phyloP scores from a whole-genome alignment of 2,113 vertebrate genomes.

The Pogona vitticeps region DNA sequence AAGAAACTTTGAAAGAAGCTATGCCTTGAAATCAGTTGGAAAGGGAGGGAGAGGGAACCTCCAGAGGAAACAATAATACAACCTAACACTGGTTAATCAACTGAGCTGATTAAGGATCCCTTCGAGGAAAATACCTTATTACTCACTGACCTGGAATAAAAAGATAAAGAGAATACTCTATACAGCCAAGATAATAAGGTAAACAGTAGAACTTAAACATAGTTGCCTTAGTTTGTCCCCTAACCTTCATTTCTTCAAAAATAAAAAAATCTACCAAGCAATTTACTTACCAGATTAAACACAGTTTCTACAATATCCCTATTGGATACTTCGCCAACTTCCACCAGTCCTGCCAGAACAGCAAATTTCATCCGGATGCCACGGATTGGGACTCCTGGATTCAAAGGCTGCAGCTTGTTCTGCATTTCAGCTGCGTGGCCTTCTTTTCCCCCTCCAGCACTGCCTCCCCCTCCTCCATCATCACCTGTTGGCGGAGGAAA shows the following conservation, averaged over 20 bases:
- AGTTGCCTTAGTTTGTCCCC: neutral
- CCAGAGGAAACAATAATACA: neutral
- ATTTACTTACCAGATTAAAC: slow-evolving; percentile 95
- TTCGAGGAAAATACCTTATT: neutral
- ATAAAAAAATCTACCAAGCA: slow-evolving; percentile 29
- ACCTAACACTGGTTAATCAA: neutral
- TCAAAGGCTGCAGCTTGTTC: slow-evolving; percentile 73
- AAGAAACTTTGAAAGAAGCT: neutral
- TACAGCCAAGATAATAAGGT: neutral
- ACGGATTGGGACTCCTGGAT: slow-evolving; percentile 88
- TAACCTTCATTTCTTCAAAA: neutral
- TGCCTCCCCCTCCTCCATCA: slow-evolving; percentile 62
- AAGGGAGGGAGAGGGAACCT: neutral
- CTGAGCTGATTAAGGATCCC: neutral
- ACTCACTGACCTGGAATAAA: neutral
- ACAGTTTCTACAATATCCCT: slow-evolving; percentile 94
- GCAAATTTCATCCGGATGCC: slow-evolving; percentile 97
- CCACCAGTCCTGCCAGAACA: slow-evolving; percentile 89
- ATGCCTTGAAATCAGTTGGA: neutral
- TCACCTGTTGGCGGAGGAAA: slow-evolving; percentile 74
- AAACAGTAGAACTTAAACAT: neutral
- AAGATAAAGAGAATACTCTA: neutral
- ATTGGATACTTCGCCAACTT: slow-evolving; percentile 94
- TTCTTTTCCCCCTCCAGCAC: slow-evolving; percentile 59
- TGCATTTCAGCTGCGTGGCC: slow-evolving; percentile 53